Percentiles rank a stretch among this genome's conserved stretches.
Evolutionary conservation across 2,113 vertebrate species (phyloP).

Genomic region (Casuarius casuarius): DNA sequence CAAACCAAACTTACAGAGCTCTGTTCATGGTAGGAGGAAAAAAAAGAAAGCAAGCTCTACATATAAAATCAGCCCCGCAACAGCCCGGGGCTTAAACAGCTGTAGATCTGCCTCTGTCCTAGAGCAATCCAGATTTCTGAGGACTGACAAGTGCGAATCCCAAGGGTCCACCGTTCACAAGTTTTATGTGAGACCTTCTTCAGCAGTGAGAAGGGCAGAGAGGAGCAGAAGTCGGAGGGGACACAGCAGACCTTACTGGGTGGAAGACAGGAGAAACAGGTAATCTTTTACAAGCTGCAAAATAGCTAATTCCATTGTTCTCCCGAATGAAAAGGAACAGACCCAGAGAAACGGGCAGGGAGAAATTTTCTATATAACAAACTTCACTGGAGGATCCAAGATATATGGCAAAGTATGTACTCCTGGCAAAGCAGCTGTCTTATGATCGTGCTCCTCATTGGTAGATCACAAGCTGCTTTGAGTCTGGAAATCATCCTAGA

Average conservation of each 20-base stretch:
- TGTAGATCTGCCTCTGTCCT: background rate
- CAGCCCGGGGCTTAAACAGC: background rate
- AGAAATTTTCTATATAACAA: background rate
- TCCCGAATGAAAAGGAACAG: background rate
- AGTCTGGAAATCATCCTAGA: background rate
- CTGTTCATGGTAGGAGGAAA: background rate
- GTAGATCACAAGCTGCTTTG: background rate
- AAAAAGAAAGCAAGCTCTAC: background rate
- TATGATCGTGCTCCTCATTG: background rate
- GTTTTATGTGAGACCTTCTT: background rate
- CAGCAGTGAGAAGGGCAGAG: background rate
- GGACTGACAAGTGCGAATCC: background rate
- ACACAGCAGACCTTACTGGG: background rate
- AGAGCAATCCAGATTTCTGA: background rate
- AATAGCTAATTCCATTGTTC: background rate
- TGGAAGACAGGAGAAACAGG: background rate
- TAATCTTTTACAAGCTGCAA: background rate
- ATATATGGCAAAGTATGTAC: background rate
- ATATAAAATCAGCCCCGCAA: background rate
- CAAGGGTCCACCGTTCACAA: background rate
- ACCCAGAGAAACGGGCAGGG: accelerated
- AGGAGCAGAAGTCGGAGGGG: background rate
- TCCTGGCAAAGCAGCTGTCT: background rate
- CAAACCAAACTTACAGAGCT: background rate
- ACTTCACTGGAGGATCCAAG: background rate